Percentiles rank a stretch among this genome's conserved stretches.
Evolutionary conservation across 2,888 invertebrate genomes (phyloP).

Genomic region (Agrotis puta): DNA sequence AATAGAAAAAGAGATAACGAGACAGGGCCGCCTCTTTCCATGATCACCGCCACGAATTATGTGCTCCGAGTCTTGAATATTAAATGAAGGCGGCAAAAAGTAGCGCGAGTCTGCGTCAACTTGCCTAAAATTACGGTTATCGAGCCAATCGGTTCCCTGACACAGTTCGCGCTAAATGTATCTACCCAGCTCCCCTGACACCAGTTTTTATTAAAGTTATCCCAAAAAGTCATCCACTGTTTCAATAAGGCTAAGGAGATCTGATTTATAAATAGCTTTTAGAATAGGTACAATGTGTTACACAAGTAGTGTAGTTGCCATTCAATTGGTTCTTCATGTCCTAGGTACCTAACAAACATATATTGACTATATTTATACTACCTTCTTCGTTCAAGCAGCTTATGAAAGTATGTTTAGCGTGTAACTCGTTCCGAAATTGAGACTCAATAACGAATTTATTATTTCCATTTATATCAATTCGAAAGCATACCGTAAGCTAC

Average conservation of each 20-base stretch:
- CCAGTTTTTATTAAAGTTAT: conserved; percentile 75
- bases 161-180: conserved; percentile 71
- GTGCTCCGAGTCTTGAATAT: conserved; percentile 84
- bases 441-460: conserved; percentile 28
- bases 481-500: conserved; percentile 37
- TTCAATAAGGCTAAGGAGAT: conserved; percentile 73
- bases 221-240: conserved; percentile 71
- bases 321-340: conserved; percentile 1
- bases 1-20: conserved; percentile 85
- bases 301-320: not conserved
- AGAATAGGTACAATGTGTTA: conserved; percentile 1
- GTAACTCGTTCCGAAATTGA: conserved; percentile 16
- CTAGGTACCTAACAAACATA: not conserved
- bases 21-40: conserved; percentile 77
- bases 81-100: conserved; percentile 80
- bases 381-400: not conserved
- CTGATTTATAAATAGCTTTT: conserved; percentile 70
- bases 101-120: conserved; percentile 76
- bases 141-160: conserved; percentile 78
- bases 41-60: conserved; percentile 86
- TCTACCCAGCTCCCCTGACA: conserved; percentile 64
- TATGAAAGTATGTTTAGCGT: conserved; percentile 1
- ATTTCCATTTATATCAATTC: conserved; percentile 40
- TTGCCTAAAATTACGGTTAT: conserved; percentile 83
- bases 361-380: not conserved